These are phyloP conservation scores for Clarias laeviceps DNA, from an alignment of 2,797 vertebrate species.

Conservation along the genomic window DNA sequence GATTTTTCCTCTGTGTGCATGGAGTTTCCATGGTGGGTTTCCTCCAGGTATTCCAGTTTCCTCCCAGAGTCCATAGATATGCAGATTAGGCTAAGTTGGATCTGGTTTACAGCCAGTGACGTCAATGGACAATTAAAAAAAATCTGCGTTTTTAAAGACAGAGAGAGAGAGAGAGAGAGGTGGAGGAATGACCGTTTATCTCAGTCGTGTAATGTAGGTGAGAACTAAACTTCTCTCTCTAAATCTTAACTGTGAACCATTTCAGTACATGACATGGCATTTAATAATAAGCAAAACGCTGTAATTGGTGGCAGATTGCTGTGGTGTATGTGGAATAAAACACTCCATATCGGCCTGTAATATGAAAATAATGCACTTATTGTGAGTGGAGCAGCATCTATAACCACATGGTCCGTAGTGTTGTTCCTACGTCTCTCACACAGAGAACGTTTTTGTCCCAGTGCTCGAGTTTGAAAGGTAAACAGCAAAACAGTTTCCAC, in stretches of 20 bases:
- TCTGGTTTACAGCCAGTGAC: no score
- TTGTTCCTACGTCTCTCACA: neutral
- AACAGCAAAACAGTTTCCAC: neutral
- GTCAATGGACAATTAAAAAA: no score
- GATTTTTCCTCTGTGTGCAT: no score
- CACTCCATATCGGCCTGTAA: neutral
- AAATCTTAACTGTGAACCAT: neutral
- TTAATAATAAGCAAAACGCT: neutral
- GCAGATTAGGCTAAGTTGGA: no score
- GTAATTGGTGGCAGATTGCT: neutral
- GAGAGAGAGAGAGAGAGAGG: neutral
- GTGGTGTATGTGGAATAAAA: neutral
- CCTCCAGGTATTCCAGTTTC: no score
- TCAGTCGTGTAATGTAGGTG: neutral
- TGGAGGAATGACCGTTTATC: neutral
- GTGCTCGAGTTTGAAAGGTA: neutral
- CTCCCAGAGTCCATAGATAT: no score
- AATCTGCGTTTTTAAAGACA: no score
- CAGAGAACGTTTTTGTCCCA: neutral
- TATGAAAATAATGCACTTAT: neutral
- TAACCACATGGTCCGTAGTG: neutral
- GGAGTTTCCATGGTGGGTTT: no score
- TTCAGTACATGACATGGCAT: neutral
- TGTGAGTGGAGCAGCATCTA: neutral
- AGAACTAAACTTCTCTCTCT: neutral